Conservation (phyloP, 2,888 invertebrate species). For the Aromia moschata region DNA sequence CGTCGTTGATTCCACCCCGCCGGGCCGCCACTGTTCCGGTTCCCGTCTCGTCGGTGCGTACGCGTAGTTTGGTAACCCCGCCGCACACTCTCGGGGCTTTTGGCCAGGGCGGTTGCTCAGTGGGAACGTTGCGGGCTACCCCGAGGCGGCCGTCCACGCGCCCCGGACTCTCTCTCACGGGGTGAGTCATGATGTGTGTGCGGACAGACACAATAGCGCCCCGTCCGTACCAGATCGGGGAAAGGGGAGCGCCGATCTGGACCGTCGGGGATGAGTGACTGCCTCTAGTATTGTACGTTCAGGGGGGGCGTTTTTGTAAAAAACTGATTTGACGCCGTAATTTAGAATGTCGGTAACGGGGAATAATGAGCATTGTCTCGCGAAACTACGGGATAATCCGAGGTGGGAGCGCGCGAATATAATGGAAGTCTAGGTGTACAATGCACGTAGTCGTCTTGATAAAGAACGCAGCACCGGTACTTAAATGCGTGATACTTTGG, state of each 20-base stretch:
- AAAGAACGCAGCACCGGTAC: too few species aligned
- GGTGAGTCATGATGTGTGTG: slow-evolving; percentile 40
- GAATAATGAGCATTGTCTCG: slow-evolving; percentile 35
- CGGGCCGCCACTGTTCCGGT: slow-evolving; percentile 55
- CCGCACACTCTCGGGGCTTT: slow-evolving; percentile 47
- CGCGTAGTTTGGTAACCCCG: slow-evolving; percentile 30
- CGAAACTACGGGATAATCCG: slow-evolving; percentile 6
- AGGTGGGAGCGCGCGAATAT: background rate
- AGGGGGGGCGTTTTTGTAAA: slow-evolving; percentile 41
- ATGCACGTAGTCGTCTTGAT: too few species aligned
- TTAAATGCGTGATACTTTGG: too few species aligned
- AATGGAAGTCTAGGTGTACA: background rate
- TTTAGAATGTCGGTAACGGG: slow-evolving; percentile 33
- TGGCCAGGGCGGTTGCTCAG: slow-evolving; percentile 63
- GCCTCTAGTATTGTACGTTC: slow-evolving; percentile 11
- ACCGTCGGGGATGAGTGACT: slow-evolving; percentile 27
- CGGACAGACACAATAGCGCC: slow-evolving; percentile 30
- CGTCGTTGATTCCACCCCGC: too few species aligned
- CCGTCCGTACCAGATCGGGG: slow-evolving; percentile 15
- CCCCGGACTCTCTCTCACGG: slow-evolving; percentile 42
- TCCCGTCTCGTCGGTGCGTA: slow-evolving; percentile 31
- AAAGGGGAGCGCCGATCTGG: slow-evolving; percentile 32
- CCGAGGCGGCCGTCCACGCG: slow-evolving; percentile 57
- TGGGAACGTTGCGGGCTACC: slow-evolving; percentile 63
- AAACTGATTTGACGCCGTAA: slow-evolving; percentile 43